Evolutionary conservation across 2,888 invertebrate species (phyloP).

Genomic region (Gastracanthus pulcherrimus): DNA sequence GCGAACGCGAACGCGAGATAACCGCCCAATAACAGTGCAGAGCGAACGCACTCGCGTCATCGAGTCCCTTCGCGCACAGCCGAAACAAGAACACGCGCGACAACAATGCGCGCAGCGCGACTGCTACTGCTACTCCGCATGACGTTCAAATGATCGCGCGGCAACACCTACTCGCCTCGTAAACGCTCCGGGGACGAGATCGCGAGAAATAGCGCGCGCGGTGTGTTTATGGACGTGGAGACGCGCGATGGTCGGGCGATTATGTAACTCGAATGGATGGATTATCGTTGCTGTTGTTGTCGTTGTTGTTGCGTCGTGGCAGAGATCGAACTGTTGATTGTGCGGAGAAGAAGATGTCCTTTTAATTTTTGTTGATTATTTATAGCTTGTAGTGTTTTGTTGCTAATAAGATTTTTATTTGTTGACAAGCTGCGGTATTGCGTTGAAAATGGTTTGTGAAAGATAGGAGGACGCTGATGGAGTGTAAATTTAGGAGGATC

Average conservation of each 20-base stretch:
- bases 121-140: not conserved
- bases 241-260: not conserved
- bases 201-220: no score
- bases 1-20: not conserved
- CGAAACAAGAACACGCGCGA: not conserved
- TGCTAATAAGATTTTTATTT: not conserved
- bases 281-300: not conserved
- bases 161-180: not conserved
- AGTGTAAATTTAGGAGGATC: not conserved
- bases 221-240: not conserved
- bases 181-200: not conserved
- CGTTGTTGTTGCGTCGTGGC: no score
- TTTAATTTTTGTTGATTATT: not conserved
- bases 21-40: not conserved
- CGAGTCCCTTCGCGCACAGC: not conserved
- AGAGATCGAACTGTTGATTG: no score
- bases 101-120: not conserved
- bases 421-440: not conserved
- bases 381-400: not conserved
- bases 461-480: not conserved
- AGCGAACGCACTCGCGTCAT: not conserved
- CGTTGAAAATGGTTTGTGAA: no score
- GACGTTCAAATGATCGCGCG: constrained; percentile 10
- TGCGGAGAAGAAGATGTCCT: no score
- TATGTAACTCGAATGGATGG: not conserved